Conservation (phyloP, 2,888 invertebrate species). For the Augiades crinisus region DNA sequence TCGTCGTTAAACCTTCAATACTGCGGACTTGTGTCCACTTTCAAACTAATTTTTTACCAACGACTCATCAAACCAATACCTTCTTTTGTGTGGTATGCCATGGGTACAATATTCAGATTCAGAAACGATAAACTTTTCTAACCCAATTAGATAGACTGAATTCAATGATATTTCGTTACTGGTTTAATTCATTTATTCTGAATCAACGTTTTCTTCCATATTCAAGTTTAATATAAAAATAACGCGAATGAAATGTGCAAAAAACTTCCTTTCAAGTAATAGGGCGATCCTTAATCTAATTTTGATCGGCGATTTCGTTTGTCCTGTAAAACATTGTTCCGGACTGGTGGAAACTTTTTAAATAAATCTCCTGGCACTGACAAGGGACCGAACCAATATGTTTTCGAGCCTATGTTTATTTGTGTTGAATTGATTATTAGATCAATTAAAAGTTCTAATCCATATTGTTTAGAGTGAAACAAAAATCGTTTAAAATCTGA, state of each 20-base stretch:
- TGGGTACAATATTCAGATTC: background rate
- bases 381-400: slow-evolving; percentile 57
- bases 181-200: no score
- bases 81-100: background rate
- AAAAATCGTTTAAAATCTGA: background rate
- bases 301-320: slow-evolving; percentile 36
- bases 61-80: background rate
- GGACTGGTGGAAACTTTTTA: slow-evolving; percentile 56
- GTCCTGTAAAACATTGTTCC: slow-evolving; percentile 34
- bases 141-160: no score
- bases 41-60: slow-evolving; percentile 6
- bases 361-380: slow-evolving; percentile 61
- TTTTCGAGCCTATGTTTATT: slow-evolving; percentile 25
- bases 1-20: slow-evolving; percentile 3
- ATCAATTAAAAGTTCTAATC: slow-evolving; percentile 4
- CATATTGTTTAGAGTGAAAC: background rate
- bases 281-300: slow-evolving; percentile 34
- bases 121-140: no score
- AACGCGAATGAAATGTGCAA: slow-evolving; percentile 7
- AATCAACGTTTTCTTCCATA: background rate
- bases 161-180: no score
- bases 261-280: slow-evolving; percentile 17
- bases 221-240: background rate
- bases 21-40: slow-evolving; percentile 12
- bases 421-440: slow-evolving; percentile 19